Conservation (phyloP, 2,113 vertebrate genomes). For the Girardinichthys multiradiatus region DNA sequence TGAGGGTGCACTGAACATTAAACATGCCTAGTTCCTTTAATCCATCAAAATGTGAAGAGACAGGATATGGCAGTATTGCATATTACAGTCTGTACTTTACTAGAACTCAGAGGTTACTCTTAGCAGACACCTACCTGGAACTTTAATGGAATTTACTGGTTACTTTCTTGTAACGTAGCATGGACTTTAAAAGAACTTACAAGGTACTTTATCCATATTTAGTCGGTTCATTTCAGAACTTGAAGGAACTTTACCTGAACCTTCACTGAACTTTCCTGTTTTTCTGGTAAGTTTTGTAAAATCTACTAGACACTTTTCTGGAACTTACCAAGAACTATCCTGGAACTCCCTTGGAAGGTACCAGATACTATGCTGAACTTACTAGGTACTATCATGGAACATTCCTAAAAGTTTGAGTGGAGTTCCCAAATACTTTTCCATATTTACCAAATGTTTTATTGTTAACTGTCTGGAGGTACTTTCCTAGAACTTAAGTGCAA, state of each 20-base stretch:
- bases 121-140: too few relatives aligned
- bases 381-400: not conserved
- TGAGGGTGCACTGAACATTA: slow-evolving; percentile 64
- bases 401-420: too few relatives aligned
- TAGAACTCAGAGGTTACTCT: not conserved
- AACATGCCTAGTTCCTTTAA: not conserved
- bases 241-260: too few relatives aligned
- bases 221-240: too few relatives aligned
- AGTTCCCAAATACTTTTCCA: not conserved
- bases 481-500: not conserved
- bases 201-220: too few relatives aligned
- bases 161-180: not conserved
- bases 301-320: not conserved
- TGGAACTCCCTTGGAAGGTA: not conserved
- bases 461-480: not conserved
- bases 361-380: not conserved
- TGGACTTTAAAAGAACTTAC: too few relatives aligned
- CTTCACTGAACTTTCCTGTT: too few relatives aligned
- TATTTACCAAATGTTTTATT: not conserved
- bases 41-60: not conserved
- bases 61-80: too few relatives aligned
- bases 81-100: not conserved
- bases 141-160: not conserved
- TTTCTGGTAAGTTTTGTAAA: too few relatives aligned
- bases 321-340: not conserved